Base-by-base conservation (phyloP, 2,888 invertebrate genomes). In the Drosophila setosimentum region DNA sequence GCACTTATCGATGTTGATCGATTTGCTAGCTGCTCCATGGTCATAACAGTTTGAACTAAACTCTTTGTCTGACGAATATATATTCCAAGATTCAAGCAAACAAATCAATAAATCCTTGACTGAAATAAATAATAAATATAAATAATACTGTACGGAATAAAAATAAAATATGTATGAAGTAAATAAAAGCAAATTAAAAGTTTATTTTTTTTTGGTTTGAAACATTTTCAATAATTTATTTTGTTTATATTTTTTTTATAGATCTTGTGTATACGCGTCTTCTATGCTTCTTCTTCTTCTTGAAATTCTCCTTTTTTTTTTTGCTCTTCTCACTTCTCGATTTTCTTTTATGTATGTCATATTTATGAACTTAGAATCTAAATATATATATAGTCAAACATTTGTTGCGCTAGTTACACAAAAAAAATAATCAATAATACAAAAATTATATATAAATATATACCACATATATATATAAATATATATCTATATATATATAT, bases 151-250 rank as follows among this genome's bases (percentile, higher is more conserved):
- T 16, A 29, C 45, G 45, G 2, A 16, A 51, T 50, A 65, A 66
- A 60, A 49, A 67, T 64, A 35, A 65, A 76, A 77, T 42, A 50
- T 61, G 55, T 49, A 24, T 2, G 18, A 55, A 58, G 37, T 13
- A 65, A 68, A 72, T 65, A 60, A 58, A 59, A 68, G 24, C 27
- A 73, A 78, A 79, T 63, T 21, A 71, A 65, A 68, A 48, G 63
- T 48, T 27, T 37, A 13, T 62, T 69, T 76, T 65, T 75, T 69
- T 80, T 80, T 83, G 79, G 72, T 75, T 86, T 87, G 78, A 84
- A 85, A 85, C 72, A 83, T 82, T 85, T 85, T 87, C 83, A 80
- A 87, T 83, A 86, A 85, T 80, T 84, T 76, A 80, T 82, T 80
- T 59, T 71, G 66, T 53, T 60, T 66, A 79, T 53, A 32, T 65